phyloP scores from a whole-genome alignment of 2,113 vertebrate genomes.

The Gnathonemus echidnorhynchus region DNA sequence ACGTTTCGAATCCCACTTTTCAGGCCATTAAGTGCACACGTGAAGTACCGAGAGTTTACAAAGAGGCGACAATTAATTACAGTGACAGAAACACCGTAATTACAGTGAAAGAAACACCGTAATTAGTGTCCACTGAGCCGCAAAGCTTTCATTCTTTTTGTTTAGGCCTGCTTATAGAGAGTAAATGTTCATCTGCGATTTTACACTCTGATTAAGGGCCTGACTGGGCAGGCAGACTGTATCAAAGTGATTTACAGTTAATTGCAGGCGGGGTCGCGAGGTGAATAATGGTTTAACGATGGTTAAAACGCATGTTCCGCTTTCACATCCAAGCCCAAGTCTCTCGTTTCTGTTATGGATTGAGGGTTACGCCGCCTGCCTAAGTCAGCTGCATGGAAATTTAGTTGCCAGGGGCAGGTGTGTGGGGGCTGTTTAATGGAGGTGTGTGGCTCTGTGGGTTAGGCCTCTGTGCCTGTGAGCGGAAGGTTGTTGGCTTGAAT shows the following conservation, averaged over 20 bases:
- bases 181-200: neutral
- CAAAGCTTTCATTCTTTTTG: neutral
- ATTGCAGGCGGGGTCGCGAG: neutral
- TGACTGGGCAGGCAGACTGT: slow-evolving; percentile 2
- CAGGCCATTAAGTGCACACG: neutral
- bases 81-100: neutral
- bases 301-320: neutral
- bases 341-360: neutral
- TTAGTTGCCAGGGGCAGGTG: neutral
- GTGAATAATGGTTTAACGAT: slow-evolving; percentile 13
- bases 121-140: neutral
- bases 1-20: neutral
- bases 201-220: neutral
- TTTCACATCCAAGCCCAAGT: neutral
- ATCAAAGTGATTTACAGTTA: slow-evolving; percentile 8
- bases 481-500: neutral
- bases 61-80: slow-evolving; percentile 2
- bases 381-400: neutral
- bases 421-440: neutral
- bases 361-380: neutral
- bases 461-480: neutral
- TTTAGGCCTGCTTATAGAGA: neutral
- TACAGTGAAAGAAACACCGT: neutral
- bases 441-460: neutral
- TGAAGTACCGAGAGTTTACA: neutral